Conservation (phyloP, 2,113 vertebrate species). For the Aegotheles bennettii region DNA sequence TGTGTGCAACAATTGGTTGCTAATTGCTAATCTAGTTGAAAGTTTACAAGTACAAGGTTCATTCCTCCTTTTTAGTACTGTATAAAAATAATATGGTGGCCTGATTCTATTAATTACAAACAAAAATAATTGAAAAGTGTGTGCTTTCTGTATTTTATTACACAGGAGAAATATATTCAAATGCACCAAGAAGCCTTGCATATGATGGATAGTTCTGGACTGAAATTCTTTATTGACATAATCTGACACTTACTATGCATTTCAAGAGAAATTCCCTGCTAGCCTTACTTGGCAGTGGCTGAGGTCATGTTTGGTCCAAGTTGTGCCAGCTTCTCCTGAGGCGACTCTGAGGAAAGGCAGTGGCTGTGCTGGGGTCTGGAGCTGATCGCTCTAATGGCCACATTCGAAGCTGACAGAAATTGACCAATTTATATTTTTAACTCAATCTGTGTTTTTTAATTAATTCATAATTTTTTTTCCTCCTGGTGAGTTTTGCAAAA, state of each 20-base stretch:
- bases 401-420: not conserved
- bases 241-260: not conserved
- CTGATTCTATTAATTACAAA: not conserved
- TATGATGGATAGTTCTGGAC: not conserved
- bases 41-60: not conserved
- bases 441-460: not conserved
- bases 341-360: rapidly evolving
- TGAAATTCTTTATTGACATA: not conserved
- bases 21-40: not conserved
- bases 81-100: not conserved
- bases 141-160: not conserved
- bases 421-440: not conserved
- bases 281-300: not conserved
- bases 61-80: not conserved
- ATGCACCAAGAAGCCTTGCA: not conserved
- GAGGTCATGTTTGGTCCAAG: not conserved
- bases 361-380: not conserved
- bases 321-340: not conserved
- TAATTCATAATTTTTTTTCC: not conserved
- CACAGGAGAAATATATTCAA: not conserved
- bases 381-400: not conserved
- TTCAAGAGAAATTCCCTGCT: not conserved
- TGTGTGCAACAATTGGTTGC: not conserved
- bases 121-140: not conserved
- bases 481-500: not conserved